Base-by-base conservation (phyloP, 1,140 invertebrate genomes). In the Ips typographus region DNA sequence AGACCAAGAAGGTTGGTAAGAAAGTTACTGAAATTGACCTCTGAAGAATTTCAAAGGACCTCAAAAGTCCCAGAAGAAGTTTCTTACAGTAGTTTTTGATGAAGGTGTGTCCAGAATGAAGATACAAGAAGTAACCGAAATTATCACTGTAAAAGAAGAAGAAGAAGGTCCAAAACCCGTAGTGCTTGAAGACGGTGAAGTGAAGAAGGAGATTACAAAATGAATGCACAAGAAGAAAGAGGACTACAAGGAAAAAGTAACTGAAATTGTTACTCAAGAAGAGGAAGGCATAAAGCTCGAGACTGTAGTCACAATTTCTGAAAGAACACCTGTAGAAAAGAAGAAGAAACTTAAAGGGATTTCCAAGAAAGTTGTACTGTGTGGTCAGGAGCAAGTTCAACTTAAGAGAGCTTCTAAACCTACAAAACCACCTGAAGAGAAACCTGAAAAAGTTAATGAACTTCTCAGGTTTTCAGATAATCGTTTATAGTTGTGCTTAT, bases 11-110 rank as follows among this genome's bases (percentile, higher is more conserved):
- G 43, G 83, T 81, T 36, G 75, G 75, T 4, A 82, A 80, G 65
- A 68, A 83, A 74, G 74, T 80, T 2, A 81, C 78, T 1, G 81
- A 83, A 76, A 80, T 82, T 67, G 80, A 77, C 65, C 4, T 63
- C 75, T 7, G 62, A 76, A 72, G 73, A 73, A 68, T 40, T 63
- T n/a, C 47, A 80, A 67, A 38, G 71, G 40, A 76, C 76, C 5
- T 80, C 83, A 75, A 78, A 82, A 4, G 79, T 80, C 73, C 76
- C 79, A 75, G 74, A 52, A 80, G 84, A 76, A 56, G 49, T 53
- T 7, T 40, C 5, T 39, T 55, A 37, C 40, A n/a, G 52, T 8
- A 40, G 73, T 72, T 49, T 73, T 59, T 75, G 67, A 53, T 40
- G 40, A 57, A 4, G 71, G 71, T 3, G 39, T 74, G 67, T 68